A percentile compares a stretch with the other conserved stretches of the same genome.
Evolutionary conservation across 2,797 vertebrate species (phyloP).

Genomic region (Knipowitschia caucasica): DNA sequence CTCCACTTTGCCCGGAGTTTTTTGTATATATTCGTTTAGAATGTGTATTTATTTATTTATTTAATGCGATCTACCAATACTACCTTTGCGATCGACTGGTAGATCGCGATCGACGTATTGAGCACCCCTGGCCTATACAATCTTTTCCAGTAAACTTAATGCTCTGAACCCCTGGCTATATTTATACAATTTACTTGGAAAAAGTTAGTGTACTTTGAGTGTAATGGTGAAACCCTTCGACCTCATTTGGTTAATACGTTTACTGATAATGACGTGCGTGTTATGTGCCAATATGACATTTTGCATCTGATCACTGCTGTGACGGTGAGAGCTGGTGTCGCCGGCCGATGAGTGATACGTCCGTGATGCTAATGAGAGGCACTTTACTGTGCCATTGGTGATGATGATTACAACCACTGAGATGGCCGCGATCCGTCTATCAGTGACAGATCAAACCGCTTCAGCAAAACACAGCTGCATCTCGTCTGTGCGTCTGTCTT

Average conservation of each 20-base stretch:
- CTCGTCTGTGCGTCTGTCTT: conserved; percentile 20
- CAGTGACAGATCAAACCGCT: conserved; percentile 56
- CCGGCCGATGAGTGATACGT: conserved; percentile 52
- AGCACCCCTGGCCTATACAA: too few relatives aligned
- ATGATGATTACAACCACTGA: conserved; percentile 58
- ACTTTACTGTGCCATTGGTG: conserved; percentile 68
- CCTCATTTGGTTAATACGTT: conserved; percentile 1
- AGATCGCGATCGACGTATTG: too few relatives aligned
- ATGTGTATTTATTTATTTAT: too few relatives aligned
- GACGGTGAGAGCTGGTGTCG: conserved; percentile 51
- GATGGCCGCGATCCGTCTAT: conserved; percentile 52
- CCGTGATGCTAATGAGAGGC: conserved; percentile 66
- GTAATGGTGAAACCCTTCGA: background rate
- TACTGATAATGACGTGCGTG: conserved; percentile 4
- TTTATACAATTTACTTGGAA: background rate
- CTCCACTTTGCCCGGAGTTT: too few relatives aligned
- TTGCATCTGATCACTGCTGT: conserved; percentile 38
- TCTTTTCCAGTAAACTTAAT: background rate
- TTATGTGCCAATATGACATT: background rate
- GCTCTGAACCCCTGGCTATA: background rate
- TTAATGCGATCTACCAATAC: too few relatives aligned
- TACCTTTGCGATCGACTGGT: too few relatives aligned
- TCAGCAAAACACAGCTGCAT: conserved; percentile 19
- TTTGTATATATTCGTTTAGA: too few relatives aligned
- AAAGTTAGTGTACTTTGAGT: background rate